phyloP scores from a whole-genome alignment of 2,797 vertebrate genomes.

The Macroramphosus scolopax region DNA sequence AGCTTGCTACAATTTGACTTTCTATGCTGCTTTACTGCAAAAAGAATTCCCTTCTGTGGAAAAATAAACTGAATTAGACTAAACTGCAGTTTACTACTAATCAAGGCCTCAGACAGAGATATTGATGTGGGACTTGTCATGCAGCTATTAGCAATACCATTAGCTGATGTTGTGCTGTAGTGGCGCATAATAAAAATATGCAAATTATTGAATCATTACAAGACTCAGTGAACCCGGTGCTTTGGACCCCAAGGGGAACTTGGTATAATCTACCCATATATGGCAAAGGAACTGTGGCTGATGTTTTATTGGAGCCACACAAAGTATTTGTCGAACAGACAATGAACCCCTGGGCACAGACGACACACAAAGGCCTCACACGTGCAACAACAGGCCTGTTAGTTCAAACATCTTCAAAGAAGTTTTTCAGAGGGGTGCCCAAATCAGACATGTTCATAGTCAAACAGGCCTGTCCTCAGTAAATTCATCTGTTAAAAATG shows the following conservation, averaged over 20 bases:
- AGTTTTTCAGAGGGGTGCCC: too few species aligned
- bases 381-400: not conserved
- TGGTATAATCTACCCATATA: too few species aligned
- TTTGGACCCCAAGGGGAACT: not conserved
- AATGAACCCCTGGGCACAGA: not conserved
- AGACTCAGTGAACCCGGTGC: not conserved
- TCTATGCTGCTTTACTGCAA: not conserved
- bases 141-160: too few species aligned
- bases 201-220: not conserved
- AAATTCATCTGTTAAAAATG: too few species aligned
- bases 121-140: too few species aligned
- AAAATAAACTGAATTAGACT: not conserved
- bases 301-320: not conserved
- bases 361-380: not conserved
- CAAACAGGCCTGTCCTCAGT: too few species aligned
- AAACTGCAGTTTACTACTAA: too few species aligned
- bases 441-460: too few species aligned
- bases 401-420: not conserved
- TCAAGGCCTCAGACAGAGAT: too few species aligned
- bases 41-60: not conserved
- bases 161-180: too few species aligned
- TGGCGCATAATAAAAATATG: too few species aligned
- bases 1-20: not conserved
- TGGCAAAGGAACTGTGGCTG: not conserved
- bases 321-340: too few species aligned